Conservation (phyloP, 2,113 vertebrate species). For the Salvelinus alpinus region DNA sequence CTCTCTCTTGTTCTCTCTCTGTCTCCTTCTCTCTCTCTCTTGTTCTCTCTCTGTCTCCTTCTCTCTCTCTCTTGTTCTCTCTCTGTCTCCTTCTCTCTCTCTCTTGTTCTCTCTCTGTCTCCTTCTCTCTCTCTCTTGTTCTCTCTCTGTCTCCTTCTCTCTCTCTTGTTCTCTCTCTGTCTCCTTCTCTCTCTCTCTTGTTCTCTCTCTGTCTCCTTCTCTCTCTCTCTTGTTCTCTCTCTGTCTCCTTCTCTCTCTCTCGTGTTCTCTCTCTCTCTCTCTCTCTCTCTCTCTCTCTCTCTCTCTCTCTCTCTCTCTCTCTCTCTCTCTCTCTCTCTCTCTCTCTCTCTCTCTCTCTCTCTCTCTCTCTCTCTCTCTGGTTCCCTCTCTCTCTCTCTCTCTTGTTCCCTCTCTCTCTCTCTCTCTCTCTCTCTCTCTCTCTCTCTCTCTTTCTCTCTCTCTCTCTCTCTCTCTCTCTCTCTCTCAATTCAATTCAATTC, state of each 20-base stretch:
- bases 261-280: background rate
- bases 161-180: too few relatives aligned
- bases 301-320: background rate
- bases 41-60: too few relatives aligned
- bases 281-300: background rate
- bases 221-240: background rate
- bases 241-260: too few relatives aligned
- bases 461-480: background rate
- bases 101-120: background rate
- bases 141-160: background rate
- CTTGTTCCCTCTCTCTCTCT: background rate
- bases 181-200: background rate
- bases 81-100: background rate
- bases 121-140: background rate
- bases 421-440: background rate
- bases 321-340: too few relatives aligned
- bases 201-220: background rate
- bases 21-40: too few relatives aligned
- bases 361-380: background rate
- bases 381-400: too few relatives aligned
- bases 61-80: background rate
- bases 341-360: background rate
- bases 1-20: too few relatives aligned
- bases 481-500: too few relatives aligned
- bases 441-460: background rate